Conservation (phyloP, 1,140 invertebrate genomes). For the Tetragnatha versicolor region DNA sequence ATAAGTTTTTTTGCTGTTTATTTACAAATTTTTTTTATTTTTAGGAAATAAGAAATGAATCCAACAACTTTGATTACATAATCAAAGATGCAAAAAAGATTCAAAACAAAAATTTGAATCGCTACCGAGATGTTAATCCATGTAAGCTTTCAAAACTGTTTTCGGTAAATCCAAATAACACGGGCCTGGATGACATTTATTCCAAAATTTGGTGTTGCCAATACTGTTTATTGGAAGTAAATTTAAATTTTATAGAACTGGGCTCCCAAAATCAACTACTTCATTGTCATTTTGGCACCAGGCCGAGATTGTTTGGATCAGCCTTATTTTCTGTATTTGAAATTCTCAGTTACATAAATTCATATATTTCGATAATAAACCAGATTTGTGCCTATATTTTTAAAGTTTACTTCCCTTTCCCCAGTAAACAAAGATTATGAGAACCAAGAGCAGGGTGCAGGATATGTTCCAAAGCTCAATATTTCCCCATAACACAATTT, state of each 20-base stretch:
- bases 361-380: too few species aligned
- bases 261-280: neutral
- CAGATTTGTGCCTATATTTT: too few species aligned
- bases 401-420: too few species aligned
- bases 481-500: too few species aligned
- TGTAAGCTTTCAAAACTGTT: slow-evolving; percentile 65
- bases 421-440: too few species aligned
- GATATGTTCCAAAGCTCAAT: too few species aligned
- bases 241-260: neutral
- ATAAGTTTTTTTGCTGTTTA: neutral
- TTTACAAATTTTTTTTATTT: slow-evolving; percentile 63
- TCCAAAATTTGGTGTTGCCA: too few species aligned
- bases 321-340: neutral
- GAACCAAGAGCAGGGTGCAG: too few species aligned
- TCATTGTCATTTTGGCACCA: neutral
- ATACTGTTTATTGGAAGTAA: neutral
- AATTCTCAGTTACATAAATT: too few species aligned
- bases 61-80: slow-evolving; percentile 72
- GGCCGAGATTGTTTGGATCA: neutral
- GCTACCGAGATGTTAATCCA: slow-evolving; percentile 94
- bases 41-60: slow-evolving; percentile 72
- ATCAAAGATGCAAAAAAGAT: slow-evolving; percentile 79
- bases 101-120: slow-evolving; percentile 82
- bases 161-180: neutral
- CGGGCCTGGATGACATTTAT: neutral